Conservation (phyloP, 2,113 vertebrate genomes). For the Mionectes macconnelli region DNA sequence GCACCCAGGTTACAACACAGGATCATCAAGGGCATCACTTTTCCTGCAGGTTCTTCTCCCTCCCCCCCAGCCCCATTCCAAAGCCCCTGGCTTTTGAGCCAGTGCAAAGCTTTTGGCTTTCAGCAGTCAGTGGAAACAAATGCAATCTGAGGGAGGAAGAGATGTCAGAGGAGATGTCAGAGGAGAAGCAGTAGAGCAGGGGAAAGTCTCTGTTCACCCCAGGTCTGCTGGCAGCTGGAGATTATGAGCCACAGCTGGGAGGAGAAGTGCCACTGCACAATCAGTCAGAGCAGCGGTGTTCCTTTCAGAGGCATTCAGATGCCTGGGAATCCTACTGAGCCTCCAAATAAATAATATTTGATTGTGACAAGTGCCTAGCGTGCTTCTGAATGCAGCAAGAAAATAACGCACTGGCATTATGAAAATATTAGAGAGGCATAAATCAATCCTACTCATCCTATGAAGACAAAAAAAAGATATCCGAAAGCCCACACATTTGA, state of each 20-base stretch:
- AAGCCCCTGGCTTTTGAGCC: not conserved
- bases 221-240: not conserved
- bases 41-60: not conserved
- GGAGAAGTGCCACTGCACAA: conserved; percentile 39
- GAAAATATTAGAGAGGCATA: not conserved
- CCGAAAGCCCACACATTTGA: not conserved
- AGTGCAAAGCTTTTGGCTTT: not conserved
- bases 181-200: not conserved
- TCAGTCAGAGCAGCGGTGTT: conserved; percentile 33
- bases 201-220: not conserved
- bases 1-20: not conserved
- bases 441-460: not conserved
- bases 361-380: conserved; percentile 15
- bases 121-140: not conserved
- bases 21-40: not conserved
- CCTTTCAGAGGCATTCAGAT: conserved; percentile 20
- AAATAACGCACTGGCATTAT: not conserved
- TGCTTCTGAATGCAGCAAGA: conserved; percentile 5
- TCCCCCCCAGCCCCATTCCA: not conserved
- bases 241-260: conserved; percentile 3
- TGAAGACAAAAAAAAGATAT: not conserved
- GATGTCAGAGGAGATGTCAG: not conserved
- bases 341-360: conserved; percentile 39
- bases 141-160: not conserved
- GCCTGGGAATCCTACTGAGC: not conserved